Base-by-base conservation (phyloP, 1,140 invertebrate genomes). In the Drosophila subpulchrella region DNA sequence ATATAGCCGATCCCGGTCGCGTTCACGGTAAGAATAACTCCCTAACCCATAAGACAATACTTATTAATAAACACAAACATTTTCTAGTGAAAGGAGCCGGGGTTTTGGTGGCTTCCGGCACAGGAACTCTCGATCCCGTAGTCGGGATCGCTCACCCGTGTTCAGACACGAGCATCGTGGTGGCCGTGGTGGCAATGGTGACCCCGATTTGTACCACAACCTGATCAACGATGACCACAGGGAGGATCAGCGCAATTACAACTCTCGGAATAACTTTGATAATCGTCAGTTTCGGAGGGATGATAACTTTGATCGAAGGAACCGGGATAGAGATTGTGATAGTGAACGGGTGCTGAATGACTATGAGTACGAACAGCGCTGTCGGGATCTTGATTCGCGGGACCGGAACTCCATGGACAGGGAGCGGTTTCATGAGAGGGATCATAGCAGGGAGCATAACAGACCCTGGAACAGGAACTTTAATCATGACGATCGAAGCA, bases 141-240 rank as follows among this genome's bases (percentile, higher is more conserved):
- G 88, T 58, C 71, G 91, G 2, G 91, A 92, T 11, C 90, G 89
- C 4, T 73, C 83, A 0, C 63, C 47, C 7, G 8, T 4, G 12
- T 68, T 44, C 13, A 20, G 65, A 36, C 50, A 82, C 7, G 65
- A 71, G 12, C 39, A 70, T 7, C 48, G 67, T 4, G 65, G 63
- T 38, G 59, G 80, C 55, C 61, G 78, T 8, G 59, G 78, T 0
- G 54, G 56, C 7, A 63, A 66, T 24, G 82, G 50, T 4, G 86
- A 92, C 20, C 75, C 80, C 17, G 91, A 92, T 57, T 51, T 91
- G 13, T 92, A 92, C 57, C 75, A 82, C 17, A 88, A 85, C 34
- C 42, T 92, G 15, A 92, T 91, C 3, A 74, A 91, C 42, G 85
- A 92, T 17, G 91, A 92, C 51, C 89, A 90, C 50, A 73, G 80